A percentile compares a stretch with the other conserved stretches of the same genome.
These are phyloP conservation scores for Otus sunia DNA, from an alignment of 2,113 vertebrate genomes.

Conservation along the genomic window DNA sequence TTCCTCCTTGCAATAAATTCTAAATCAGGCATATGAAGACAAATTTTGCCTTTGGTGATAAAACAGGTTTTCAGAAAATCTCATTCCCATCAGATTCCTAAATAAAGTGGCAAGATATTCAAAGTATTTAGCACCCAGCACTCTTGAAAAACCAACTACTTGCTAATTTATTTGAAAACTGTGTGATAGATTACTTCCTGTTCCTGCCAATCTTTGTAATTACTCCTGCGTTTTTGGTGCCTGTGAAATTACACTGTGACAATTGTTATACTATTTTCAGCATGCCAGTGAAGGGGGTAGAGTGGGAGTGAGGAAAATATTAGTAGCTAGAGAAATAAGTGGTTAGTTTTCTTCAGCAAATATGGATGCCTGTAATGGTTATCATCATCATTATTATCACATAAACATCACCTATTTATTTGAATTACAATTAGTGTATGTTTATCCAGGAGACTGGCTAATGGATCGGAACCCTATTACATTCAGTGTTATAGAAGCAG, in stretches of 20 bases:
- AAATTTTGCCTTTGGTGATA: neutral
- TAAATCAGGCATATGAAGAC: neutral
- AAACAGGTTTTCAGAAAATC: slow-evolving; percentile 30
- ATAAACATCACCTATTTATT: neutral
- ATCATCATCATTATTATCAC: neutral
- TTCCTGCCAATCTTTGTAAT: slow-evolving; percentile 50
- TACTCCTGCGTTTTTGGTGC: slow-evolving; percentile 23
- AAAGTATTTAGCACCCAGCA: slow-evolving; percentile 28
- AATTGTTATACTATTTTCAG: slow-evolving; percentile 39
- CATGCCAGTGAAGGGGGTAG: neutral
- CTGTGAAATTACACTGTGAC: slow-evolving; percentile 26
- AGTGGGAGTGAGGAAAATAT: slow-evolving; percentile 33
- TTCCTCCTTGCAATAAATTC: neutral
- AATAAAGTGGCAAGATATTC: slow-evolving; percentile 38
- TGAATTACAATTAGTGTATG: neutral
- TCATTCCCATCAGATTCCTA: slow-evolving; percentile 14
- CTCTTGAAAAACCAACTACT: slow-evolving; percentile 24
- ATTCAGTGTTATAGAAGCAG: neutral
- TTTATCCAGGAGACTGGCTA: neutral
- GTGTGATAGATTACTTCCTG: slow-evolving; percentile 48
- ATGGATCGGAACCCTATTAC: neutral
- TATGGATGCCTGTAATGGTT: neutral
- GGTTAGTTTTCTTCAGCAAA: neutral
- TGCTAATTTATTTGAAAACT: slow-evolving; percentile 55
- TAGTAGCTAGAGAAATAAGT: neutral